phyloP scores from a whole-genome alignment of 2,113 vertebrate species.

The Dinomys branickii region DNA sequence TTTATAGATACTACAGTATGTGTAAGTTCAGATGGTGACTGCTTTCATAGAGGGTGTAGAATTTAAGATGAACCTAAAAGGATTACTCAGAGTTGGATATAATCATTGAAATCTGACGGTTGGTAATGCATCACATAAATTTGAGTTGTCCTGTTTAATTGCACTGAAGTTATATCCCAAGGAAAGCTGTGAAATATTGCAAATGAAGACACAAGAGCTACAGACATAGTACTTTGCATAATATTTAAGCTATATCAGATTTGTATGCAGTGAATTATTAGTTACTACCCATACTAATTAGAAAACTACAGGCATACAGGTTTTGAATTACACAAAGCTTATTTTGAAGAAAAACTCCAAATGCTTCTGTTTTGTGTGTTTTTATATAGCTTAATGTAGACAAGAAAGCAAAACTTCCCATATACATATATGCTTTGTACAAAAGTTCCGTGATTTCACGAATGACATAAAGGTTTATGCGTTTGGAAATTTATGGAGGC shows the following conservation, averaged over 20 bases:
- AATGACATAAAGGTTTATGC: background rate
- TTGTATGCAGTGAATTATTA: background rate
- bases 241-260: background rate
- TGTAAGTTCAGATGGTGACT: background rate
- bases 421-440: background rate
- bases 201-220: background rate
- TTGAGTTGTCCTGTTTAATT: background rate
- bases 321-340: background rate
- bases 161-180: background rate
- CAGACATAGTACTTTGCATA: background rate
- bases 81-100: background rate
- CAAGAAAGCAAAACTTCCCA: background rate
- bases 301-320: background rate
- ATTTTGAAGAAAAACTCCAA: background rate
- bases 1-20: background rate
- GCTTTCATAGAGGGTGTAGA: background rate
- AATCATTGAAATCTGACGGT: background rate
- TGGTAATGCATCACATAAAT: background rate
- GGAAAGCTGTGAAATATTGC: background rate
- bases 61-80: background rate
- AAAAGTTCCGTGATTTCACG: background rate
- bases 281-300: background rate
- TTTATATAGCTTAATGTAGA: background rate
- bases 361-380: background rate
- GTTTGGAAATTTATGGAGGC: slow-evolving; percentile 49